A percentile compares a stretch with the other conserved stretches of the same genome.
Evolutionary conservation across 2,113 vertebrate genomes (phyloP).

Genomic region (Lepus americanus): DNA sequence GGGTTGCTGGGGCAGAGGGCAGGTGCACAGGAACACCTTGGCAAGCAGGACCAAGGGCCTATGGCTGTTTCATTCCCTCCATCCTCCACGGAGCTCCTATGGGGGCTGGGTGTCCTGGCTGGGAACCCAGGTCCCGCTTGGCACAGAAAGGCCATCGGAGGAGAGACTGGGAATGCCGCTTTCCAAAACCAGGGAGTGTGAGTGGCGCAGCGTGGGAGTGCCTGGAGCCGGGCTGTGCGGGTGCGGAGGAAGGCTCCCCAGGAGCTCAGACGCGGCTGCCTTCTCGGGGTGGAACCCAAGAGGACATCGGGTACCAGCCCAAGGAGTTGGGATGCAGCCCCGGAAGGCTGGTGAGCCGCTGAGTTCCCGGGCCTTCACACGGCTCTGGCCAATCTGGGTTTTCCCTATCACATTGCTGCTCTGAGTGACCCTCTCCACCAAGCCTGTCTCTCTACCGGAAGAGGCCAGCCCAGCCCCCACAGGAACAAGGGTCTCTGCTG

Average conservation of each 20-base stretch:
- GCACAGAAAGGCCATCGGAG: background rate
- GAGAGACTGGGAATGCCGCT: background rate
- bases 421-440: background rate
- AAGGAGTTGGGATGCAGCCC: background rate
- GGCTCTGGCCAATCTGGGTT: background rate
- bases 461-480: background rate
- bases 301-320: background rate
- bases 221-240: no score
- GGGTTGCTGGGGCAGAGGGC: background rate
- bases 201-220: background rate
- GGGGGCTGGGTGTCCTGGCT: background rate
- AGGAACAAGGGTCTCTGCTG: background rate
- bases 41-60: background rate
- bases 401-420: background rate
- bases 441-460: background rate
- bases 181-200: background rate
- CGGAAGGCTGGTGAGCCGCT: background rate
- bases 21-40: background rate
- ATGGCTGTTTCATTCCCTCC: background rate
- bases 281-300: background rate
- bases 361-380: no score
- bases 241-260: background rate
- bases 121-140: background rate
- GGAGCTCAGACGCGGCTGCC: background rate
- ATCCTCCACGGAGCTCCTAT: background rate